Evolutionary conservation across 1,140 invertebrate species (phyloP).

Genomic region (Bombus superbus): DNA sequence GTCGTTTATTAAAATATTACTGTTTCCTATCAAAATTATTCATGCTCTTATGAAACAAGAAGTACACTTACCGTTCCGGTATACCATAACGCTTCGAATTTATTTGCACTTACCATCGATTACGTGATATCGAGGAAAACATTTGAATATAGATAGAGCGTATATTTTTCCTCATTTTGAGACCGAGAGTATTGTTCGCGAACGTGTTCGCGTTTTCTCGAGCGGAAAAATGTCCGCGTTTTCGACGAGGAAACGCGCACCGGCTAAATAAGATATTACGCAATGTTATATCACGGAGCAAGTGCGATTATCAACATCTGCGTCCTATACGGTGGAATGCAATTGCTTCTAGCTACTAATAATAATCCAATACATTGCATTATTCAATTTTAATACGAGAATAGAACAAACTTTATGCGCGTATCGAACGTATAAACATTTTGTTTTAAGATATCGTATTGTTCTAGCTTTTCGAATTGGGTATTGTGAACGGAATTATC

Average conservation of each 20-base stretch:
- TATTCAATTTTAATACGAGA: neutral
- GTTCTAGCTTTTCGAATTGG: neutral
- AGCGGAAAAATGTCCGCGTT: neutral
- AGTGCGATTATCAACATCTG: neutral
- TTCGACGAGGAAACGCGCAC: neutral
- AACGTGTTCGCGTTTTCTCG: neutral
- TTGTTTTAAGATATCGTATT: neutral
- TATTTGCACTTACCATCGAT: neutral
- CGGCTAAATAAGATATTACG: constrained; percentile 15
- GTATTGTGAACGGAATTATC: neutral
- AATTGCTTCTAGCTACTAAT: neutral
- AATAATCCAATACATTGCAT: neutral
- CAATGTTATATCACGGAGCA: constrained; percentile 3
- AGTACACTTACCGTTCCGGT: neutral
- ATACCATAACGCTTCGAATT: neutral
- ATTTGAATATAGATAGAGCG: neutral
- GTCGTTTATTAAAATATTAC: neutral
- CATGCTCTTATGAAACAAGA: neutral
- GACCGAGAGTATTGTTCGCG: constrained; percentile 6
- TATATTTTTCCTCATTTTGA: neutral
- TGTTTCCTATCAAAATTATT: neutral
- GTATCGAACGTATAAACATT: no score
- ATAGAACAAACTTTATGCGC: neutral
- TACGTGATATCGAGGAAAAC: neutral
- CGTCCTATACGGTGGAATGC: constrained; percentile 3